Conservation (phyloP, 2,113 vertebrate species). For the Chlorodrepanis virens region DNA sequence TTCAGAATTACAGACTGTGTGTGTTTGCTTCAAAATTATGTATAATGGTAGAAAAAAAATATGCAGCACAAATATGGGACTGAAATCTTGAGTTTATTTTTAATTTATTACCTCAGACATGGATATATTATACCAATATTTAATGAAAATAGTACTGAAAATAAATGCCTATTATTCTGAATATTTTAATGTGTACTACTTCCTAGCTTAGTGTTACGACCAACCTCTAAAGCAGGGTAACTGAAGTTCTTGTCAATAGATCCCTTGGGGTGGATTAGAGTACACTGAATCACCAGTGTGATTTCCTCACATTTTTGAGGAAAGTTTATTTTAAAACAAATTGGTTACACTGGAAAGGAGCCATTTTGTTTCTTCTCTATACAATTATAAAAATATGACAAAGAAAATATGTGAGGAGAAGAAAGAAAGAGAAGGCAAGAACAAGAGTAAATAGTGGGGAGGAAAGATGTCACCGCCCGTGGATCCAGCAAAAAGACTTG, state of each 20-base stretch:
- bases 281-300: background rate
- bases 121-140: constrained; percentile 61
- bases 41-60: constrained; percentile 49
- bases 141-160: constrained; percentile 73
- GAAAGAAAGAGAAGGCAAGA: background rate
- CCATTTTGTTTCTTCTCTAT: background rate
- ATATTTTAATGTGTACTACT: constrained; percentile 51
- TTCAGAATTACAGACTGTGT: constrained; percentile 35
- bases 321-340: background rate
- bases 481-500: background rate
- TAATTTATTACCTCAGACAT: constrained; percentile 78
- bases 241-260: background rate
- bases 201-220: background rate
- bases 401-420: background rate
- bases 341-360: background rate
- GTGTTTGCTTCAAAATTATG: constrained; percentile 53
- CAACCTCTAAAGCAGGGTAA: background rate
- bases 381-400: background rate
- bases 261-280: background rate
- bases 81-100: constrained; percentile 63
- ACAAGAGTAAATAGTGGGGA: background rate
- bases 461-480: fast-evolving
- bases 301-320: background rate
- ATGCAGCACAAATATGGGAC: constrained; percentile 61
- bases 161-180: constrained; percentile 78